A percentile compares a stretch with the other conserved stretches of the same genome.
Evolutionary conservation across 2,113 vertebrate genomes (phyloP).

Genomic region (Proteles cristata): DNA sequence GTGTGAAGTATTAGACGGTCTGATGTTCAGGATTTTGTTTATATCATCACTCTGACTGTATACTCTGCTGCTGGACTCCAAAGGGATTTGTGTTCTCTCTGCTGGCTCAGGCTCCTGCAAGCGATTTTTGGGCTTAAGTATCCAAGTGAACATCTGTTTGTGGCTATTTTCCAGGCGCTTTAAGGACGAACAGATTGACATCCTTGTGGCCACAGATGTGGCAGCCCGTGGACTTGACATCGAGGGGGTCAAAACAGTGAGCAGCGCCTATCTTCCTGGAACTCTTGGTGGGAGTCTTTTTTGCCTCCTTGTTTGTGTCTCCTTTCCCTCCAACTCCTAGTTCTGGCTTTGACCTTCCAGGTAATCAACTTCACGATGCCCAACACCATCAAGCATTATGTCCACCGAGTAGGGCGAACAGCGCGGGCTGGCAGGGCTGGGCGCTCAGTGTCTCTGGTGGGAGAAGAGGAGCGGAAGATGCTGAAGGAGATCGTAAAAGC

Average conservation of each 20-base stretch:
- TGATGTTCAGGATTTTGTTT: background rate
- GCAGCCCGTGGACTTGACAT: conserved; percentile 98
- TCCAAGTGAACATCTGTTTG: background rate
- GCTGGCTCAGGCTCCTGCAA: background rate
- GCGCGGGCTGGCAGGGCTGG: conserved; percentile 94
- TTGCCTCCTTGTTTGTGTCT: background rate
- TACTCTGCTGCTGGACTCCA: background rate
- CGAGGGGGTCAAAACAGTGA: conserved; percentile 97
- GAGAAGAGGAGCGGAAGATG: conserved; percentile 95
- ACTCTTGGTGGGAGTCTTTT: background rate
- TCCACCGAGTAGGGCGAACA: conserved; percentile 96
- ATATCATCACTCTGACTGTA: background rate
- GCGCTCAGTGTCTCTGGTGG: conserved; percentile 96
- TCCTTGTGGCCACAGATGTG: conserved; percentile 97
- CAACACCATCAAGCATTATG: conserved; percentile 96
- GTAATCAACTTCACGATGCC: conserved; percentile 99
- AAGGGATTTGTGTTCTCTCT: background rate
- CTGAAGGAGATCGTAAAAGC: conserved; percentile 97
- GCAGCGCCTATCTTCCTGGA: conserved; percentile 34
- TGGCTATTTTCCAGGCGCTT: conserved; percentile 90
- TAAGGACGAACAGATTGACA: conserved; percentile 98
- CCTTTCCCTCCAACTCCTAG: background rate
- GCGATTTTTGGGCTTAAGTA: background rate
- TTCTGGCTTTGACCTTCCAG: conserved; percentile 78
- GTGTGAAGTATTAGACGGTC: background rate